Percentiles rank a stretch among this genome's conserved stretches.
Conservation (phyloP, 2,113 vertebrate species). For the Rhagologus leucostigma region DNA sequence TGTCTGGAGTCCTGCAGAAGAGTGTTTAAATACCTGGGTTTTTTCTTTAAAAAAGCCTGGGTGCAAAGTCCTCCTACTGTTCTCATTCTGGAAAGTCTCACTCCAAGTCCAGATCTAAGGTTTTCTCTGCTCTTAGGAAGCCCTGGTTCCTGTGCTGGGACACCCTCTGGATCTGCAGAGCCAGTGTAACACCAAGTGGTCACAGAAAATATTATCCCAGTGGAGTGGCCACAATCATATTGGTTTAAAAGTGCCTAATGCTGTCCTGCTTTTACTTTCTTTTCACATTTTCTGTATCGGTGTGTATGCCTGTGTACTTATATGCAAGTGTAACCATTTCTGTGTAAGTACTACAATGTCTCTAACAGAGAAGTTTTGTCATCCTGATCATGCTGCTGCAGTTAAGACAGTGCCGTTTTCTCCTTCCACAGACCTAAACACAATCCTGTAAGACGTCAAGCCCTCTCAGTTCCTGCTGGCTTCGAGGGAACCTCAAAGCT, state of each 20-base stretch:
- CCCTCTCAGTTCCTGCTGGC: not conserved
- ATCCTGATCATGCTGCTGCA: not conserved
- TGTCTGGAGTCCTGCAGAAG: not conserved
- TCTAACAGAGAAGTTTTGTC: not conserved
- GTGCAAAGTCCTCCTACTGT: not conserved
- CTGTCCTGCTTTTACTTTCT: not conserved
- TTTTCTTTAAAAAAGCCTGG: not conserved
- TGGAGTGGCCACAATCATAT: accelerated
- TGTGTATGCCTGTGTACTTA: accelerated
- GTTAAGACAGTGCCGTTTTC: not conserved
- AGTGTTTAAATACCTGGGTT: not conserved
- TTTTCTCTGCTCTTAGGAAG: not conserved
- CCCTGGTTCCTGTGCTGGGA: not conserved
- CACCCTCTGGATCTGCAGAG: not conserved
- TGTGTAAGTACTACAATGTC: not conserved
- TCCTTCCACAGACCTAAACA: not conserved
- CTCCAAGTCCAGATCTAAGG: not conserved
- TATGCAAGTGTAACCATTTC: not conserved
- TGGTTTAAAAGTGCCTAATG: not conserved
- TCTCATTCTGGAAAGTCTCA: not conserved
- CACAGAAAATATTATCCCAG: not conserved
- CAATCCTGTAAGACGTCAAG: not conserved
- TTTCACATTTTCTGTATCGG: not conserved
- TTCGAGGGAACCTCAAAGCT: not conserved
- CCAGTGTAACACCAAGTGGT: not conserved